phyloP scores from a whole-genome alignment of 2,113 vertebrate species.

The Ageneiosus marmoratus region DNA sequence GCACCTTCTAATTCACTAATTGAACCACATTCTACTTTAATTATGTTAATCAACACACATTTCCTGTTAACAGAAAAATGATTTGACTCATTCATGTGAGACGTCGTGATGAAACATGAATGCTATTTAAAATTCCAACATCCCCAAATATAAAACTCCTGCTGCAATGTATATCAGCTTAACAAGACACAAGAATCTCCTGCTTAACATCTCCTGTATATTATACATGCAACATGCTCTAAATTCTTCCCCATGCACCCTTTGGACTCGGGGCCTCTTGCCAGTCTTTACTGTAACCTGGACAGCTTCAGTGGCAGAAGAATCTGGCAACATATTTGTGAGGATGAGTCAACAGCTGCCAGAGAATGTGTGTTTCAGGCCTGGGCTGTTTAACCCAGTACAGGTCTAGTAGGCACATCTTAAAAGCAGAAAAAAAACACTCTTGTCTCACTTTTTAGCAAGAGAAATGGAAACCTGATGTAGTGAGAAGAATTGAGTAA shows the following conservation, averaged over 20 bases:
- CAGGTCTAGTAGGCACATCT: conserved; percentile 30
- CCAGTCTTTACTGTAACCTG: conserved; percentile 35
- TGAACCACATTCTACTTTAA: too few species aligned
- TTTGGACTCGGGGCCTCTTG: neutral
- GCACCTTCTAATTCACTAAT: too few species aligned
- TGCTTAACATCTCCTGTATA: neutral
- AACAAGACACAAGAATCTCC: neutral
- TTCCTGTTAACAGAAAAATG: too few species aligned
- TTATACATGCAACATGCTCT: neutral
- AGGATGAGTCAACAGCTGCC: conserved; percentile 44
- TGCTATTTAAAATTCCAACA: too few species aligned
- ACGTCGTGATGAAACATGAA: too few species aligned
- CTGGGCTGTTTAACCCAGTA: conserved; percentile 13
- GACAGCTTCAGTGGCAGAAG: conserved; percentile 37
- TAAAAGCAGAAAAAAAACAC: conserved; percentile 2
- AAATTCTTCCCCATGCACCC: conserved; percentile 1
- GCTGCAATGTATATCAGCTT: neutral
- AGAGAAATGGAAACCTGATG: neutral
- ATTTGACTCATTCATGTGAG: too few species aligned
- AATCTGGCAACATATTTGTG: conserved; percentile 28
- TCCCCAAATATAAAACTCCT: too few species aligned
- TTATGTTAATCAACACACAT: too few species aligned
- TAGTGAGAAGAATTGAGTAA: neutral
- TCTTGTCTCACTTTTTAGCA: neutral
- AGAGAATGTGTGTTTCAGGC: conserved; percentile 37